Evolutionary conservation across 2,797 vertebrate species (phyloP).

Genomic region (Mus minutoides): DNA sequence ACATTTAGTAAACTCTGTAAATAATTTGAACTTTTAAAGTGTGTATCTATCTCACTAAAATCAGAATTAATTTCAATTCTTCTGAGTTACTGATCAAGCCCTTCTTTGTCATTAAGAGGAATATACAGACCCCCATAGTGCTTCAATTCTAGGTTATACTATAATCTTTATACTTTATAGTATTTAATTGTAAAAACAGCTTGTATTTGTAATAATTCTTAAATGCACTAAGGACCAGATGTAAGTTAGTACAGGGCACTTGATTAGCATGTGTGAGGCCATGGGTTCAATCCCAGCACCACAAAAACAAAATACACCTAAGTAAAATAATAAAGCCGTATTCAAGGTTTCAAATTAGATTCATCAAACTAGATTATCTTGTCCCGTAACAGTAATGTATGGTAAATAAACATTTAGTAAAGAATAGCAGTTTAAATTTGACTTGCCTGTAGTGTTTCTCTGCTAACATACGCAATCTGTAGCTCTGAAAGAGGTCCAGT

Average conservation of each 20-base stretch:
- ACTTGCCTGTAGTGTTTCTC: slow-evolving; percentile 97
- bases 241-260: not conserved
- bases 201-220: not conserved
- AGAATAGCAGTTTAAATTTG: slow-evolving; percentile 34
- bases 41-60: not conserved
- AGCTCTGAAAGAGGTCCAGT: slow-evolving; percentile 97
- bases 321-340: not conserved
- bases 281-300: not conserved
- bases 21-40: slow-evolving; percentile 15
- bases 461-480: slow-evolving; percentile 98
- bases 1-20: slow-evolving; percentile 55
- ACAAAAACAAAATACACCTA: not conserved
- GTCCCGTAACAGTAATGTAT: not conserved
- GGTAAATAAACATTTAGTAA: slow-evolving; percentile 32
- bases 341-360: slow-evolving; percentile 6
- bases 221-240: not conserved
- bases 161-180: slow-evolving; percentile 18
- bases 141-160: slow-evolving; percentile 29
- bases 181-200: not conserved
- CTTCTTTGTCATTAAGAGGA: slow-evolving; percentile 45
- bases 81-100: not conserved
- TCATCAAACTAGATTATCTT: slow-evolving; percentile 33
- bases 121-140: not conserved
- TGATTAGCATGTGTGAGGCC: not conserved
- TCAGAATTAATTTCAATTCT: slow-evolving; percentile 32